These are phyloP conservation scores for Tyto alba DNA, from an alignment of 2,113 vertebrate genomes.

Conservation along the genomic window DNA sequence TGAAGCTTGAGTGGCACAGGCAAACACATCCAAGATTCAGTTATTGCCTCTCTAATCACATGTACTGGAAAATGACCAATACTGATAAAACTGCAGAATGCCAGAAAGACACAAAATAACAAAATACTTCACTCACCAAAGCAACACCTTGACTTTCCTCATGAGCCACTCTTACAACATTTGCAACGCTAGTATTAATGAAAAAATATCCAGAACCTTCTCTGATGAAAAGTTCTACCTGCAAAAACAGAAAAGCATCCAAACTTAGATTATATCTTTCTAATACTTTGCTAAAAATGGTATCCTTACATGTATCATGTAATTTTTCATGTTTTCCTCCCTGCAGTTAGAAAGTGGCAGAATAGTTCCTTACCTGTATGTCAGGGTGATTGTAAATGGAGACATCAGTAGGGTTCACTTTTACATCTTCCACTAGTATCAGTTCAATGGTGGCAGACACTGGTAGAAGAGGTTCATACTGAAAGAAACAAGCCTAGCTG, in stretches of 20 bases:
- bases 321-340: not conserved
- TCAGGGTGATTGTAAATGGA: constrained; percentile 91
- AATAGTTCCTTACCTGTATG: constrained; percentile 72
- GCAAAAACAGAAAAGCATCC: not conserved
- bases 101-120: not conserved
- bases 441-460: constrained; percentile 87
- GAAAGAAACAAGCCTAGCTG: not conserved
- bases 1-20: not conserved
- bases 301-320: not conserved
- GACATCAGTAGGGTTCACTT: constrained; percentile 76
- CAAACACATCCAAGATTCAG: not conserved
- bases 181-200: constrained; percentile 81
- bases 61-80: not conserved
- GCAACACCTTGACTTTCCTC: constrained; percentile 76
- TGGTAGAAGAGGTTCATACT: constrained; percentile 77
- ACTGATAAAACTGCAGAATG: not conserved
- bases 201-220: constrained; percentile 95
- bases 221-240: constrained; percentile 81
- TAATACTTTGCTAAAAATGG: not conserved
- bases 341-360: not conserved
- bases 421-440: constrained; percentile 90
- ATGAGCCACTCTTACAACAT: constrained; percentile 75
- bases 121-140: constrained; percentile 72
- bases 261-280: not conserved
- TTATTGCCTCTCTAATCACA: not conserved